Conservation (phyloP, 2,113 vertebrate genomes). For the Sander vitreus region DNA sequence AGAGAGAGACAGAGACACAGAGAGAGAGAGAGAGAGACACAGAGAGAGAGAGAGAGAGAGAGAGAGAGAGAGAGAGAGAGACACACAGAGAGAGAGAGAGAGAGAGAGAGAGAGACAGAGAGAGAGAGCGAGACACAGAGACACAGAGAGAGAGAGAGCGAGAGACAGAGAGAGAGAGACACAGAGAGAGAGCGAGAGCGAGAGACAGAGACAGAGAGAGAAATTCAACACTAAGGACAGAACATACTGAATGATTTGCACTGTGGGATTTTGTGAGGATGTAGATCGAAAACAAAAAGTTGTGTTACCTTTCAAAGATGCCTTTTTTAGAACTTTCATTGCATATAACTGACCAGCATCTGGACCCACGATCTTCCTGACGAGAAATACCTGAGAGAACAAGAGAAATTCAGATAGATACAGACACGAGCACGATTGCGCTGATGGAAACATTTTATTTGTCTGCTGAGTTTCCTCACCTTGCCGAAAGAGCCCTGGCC, state of each 20-base stretch:
- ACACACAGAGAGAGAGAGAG: too few species aligned
- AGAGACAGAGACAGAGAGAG: constrained; percentile 26
- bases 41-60: constrained; percentile 1
- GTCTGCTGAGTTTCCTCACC: constrained; percentile 78
- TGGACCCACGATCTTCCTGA: constrained; percentile 93
- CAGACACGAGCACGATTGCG: accelerated
- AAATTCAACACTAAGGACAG: constrained; percentile 46
- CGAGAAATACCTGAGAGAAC: constrained; percentile 91
- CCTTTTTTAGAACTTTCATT: constrained; percentile 99
- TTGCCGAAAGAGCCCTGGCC: constrained; percentile 99
- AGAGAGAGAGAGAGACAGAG: constrained; percentile 21
- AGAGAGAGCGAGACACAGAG: too few species aligned
- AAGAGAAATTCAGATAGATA: neutral
- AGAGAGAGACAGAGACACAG: constrained; percentile 11
- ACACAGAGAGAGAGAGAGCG: constrained; percentile 18
- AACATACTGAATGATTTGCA: neutral
- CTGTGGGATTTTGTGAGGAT: constrained; percentile 3
- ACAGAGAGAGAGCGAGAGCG: too few species aligned
- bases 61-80: too few species aligned
- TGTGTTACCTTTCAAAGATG: constrained; percentile 94
- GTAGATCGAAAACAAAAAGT: neutral
- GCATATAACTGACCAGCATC: constrained; percentile 97
- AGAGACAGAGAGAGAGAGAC: constrained; percentile 30
- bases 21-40: constrained; percentile 39
- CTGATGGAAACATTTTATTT: neutral